Percentiles rank a stretch among this genome's conserved stretches.
Evolutionary conservation across 2,113 vertebrate genomes (phyloP).

Genomic region (Blennius ocellaris): DNA sequence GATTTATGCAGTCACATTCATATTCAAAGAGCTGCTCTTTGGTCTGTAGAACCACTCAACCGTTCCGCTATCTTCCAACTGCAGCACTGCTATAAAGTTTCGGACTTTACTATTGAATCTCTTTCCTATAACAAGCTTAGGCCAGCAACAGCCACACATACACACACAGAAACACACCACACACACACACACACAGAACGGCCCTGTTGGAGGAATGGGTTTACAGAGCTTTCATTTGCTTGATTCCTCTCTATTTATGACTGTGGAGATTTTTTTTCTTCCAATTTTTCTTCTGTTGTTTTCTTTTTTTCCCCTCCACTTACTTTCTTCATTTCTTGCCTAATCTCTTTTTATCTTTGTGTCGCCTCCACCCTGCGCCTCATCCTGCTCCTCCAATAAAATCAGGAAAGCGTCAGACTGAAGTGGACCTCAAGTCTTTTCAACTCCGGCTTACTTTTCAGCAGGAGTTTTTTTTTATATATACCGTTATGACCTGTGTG

Average conservation of each 20-base stretch:
- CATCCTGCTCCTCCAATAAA: slow-evolving; percentile 32
- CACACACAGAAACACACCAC: too few species aligned
- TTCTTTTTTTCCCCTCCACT: not conserved
- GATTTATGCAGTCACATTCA: slow-evolving; percentile 54
- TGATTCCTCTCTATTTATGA: not conserved
- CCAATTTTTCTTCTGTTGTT: slow-evolving; percentile 25
- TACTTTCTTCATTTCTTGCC: not conserved
- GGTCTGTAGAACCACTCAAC: slow-evolving; percentile 45
- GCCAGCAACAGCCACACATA: not conserved
- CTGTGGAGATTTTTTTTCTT: slow-evolving; percentile 1
- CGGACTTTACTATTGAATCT: slow-evolving; percentile 42
- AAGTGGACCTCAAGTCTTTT: slow-evolving; percentile 45
- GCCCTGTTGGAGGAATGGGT: slow-evolving; percentile 22
- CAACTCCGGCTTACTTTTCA: slow-evolving; percentile 63
- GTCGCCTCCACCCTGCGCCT: not conserved
- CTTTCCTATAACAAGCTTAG: slow-evolving; percentile 27
- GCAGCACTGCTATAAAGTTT: slow-evolving; percentile 52
- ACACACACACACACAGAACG: not conserved
- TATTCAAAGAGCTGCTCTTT: slow-evolving; percentile 56
- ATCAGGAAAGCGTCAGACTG: slow-evolving; percentile 43
- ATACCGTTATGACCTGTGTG: slow-evolving; percentile 59
- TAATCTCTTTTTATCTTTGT: slow-evolving; percentile 1
- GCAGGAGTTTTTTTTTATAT: slow-evolving; percentile 36
- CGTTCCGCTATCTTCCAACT: slow-evolving; percentile 42
- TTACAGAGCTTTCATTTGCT: slow-evolving; percentile 22